phyloP scores from a whole-genome alignment of 2,888 invertebrate species.

The Sycophila texana region DNA sequence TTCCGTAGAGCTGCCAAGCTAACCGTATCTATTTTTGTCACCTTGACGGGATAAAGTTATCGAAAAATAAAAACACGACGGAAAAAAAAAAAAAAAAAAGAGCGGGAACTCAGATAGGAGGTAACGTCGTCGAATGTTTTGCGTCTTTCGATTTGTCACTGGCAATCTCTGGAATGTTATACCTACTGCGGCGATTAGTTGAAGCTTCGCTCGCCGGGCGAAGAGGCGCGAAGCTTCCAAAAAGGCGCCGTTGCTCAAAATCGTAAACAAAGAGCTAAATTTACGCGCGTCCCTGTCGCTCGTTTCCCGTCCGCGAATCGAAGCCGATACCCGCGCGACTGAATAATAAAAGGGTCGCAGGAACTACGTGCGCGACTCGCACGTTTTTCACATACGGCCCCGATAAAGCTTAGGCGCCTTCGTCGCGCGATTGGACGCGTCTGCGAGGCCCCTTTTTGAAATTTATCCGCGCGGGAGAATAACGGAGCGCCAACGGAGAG shows the following conservation, averaged over 20 bases:
- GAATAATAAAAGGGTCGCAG: background rate
- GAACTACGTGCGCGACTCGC: background rate
- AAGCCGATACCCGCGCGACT: background rate
- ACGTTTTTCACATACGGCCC: background rate
- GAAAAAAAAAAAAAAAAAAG: no score
- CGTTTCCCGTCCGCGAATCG: background rate
- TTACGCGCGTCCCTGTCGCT: slow-evolving; percentile 14
- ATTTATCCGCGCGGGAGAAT: slow-evolving; percentile 6
- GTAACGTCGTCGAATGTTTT: background rate
- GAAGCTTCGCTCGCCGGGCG: background rate
- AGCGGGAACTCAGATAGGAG: background rate
- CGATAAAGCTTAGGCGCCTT: slow-evolving; percentile 8
- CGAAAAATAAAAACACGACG: background rate
- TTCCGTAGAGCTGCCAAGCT: no score
- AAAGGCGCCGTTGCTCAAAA: slow-evolving; percentile 45
- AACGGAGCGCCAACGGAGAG: background rate
- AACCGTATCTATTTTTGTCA: background rate
- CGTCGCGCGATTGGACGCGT: background rate
- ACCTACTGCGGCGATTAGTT: no score
- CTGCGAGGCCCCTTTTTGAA: slow-evolving; percentile 16
- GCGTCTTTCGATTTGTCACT: no score
- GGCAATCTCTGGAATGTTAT: no score
- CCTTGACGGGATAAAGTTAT: background rate
- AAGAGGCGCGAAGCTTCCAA: slow-evolving; percentile 5
- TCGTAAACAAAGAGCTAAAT: slow-evolving; percentile 55